phyloP scores from a whole-genome alignment of 2,888 invertebrate genomes.

The Trichogramma dendrolimi region DNA sequence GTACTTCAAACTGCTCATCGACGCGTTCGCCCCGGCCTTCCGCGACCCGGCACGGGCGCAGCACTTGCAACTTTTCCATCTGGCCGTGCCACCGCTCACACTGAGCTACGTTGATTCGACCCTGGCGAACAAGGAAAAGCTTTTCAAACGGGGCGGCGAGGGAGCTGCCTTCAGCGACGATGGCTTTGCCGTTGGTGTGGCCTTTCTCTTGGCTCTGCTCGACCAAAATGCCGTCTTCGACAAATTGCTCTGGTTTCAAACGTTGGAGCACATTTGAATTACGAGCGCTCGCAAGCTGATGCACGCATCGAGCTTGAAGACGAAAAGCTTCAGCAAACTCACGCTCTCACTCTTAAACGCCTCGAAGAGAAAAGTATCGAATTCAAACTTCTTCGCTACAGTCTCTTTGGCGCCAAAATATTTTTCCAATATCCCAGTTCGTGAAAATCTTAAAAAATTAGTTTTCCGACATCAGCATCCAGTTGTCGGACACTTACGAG shows the following conservation, averaged over 20 bases:
- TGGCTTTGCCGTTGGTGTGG: constrained; percentile 94
- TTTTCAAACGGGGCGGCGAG: constrained; percentile 82
- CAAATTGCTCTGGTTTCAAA: constrained; percentile 91
- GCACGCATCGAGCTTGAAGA: constrained; percentile 61
- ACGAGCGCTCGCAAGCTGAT: constrained; percentile 63
- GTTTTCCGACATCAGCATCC: too few relatives aligned
- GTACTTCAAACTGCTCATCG: constrained; percentile 83
- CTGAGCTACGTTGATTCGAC: constrained; percentile 93
- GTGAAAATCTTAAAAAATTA: constrained; percentile 13
- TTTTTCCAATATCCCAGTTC: constrained; percentile 71
- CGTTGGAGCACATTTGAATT: constrained; percentile 71
- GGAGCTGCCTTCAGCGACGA: constrained; percentile 95
- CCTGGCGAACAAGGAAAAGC: constrained; percentile 84
- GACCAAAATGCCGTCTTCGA: constrained; percentile 83
- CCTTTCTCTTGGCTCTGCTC: constrained; percentile 86
- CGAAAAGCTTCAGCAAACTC: constrained; percentile 86
- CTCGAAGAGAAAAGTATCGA: constrained; percentile 60
- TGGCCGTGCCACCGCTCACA: constrained; percentile 89
- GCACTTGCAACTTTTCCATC: constrained; percentile 87
- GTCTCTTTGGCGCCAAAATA: constrained; percentile 88
- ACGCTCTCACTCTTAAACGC: constrained; percentile 82
- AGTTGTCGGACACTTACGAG: too few relatives aligned
- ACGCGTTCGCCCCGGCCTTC: constrained; percentile 88
- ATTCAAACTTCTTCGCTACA: constrained; percentile 85
- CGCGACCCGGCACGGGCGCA: constrained; percentile 73